Conservation (phyloP, 2,113 vertebrate species). For the Neofelis nebulosa region DNA sequence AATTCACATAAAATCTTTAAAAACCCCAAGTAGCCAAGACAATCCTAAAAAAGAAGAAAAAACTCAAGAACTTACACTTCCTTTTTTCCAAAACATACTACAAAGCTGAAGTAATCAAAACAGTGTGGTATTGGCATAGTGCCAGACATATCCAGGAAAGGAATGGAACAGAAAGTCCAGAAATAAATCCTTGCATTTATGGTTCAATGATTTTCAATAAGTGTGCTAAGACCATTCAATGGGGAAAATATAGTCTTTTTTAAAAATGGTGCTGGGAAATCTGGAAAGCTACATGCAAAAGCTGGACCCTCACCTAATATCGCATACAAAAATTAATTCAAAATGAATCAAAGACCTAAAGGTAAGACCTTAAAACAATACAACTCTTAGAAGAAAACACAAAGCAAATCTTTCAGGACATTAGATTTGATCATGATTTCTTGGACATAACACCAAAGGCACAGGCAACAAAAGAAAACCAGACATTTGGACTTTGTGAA, state of each 20-base stretch:
- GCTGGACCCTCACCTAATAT: neutral
- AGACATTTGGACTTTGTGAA: neutral
- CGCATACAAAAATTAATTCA: neutral
- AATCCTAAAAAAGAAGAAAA: neutral
- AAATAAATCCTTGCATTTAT: neutral
- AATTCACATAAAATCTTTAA: neutral
- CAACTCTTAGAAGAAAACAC: neutral
- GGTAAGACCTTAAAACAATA: neutral
- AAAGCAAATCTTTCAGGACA: neutral
- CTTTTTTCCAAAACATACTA: neutral
- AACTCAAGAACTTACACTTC: neutral
- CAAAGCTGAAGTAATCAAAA: neutral
- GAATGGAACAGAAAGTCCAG: neutral
- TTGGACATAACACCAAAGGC: neutral
- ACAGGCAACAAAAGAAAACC: neutral
- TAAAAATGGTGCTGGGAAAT: neutral
- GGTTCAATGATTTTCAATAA: neutral
- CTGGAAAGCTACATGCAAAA: neutral
- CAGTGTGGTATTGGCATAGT: neutral
- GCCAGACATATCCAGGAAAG: neutral
- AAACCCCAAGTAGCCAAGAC: neutral
- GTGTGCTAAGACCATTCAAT: neutral
- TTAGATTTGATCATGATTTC: neutral
- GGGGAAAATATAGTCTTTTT: neutral
- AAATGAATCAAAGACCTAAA: neutral